Conservation (phyloP, 2,113 vertebrate genomes). For the Dolichallabes microphthalmus region DNA sequence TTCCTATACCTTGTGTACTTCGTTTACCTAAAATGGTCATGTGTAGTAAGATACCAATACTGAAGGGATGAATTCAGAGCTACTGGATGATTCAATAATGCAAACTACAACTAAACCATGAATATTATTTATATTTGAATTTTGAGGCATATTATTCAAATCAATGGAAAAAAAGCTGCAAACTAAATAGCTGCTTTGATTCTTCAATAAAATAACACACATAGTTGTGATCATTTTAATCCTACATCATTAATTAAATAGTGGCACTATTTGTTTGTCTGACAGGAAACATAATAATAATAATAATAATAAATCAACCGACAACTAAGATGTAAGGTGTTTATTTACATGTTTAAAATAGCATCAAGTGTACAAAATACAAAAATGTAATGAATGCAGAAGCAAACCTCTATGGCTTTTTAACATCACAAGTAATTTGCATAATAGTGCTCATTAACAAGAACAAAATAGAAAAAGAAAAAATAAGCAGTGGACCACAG, state of each 20-base stretch:
- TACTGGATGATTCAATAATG: background rate
- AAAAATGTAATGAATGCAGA: background rate
- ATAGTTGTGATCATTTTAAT: background rate
- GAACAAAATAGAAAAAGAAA: background rate
- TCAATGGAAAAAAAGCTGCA: background rate
- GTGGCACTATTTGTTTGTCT: background rate
- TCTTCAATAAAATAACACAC: background rate
- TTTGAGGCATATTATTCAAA: background rate
- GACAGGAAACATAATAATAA: too few species aligned
- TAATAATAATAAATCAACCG: background rate
- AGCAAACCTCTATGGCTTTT: background rate
- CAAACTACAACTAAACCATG: background rate
- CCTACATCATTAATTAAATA: background rate
- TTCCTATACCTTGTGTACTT: background rate
- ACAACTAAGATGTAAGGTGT: background rate
- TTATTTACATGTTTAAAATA: conserved; percentile 1
- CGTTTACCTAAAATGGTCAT: background rate
- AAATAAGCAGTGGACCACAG: conserved; percentile 5
- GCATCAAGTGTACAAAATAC: background rate
- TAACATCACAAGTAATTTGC: conserved; percentile 14
- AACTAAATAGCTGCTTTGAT: too few species aligned
- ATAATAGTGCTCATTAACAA: background rate
- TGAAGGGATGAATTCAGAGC: background rate
- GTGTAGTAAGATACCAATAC: background rate
- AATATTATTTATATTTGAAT: background rate